Base-by-base conservation (phyloP, 2,797 vertebrate species). In the Coregonus ussuriensis region DNA sequence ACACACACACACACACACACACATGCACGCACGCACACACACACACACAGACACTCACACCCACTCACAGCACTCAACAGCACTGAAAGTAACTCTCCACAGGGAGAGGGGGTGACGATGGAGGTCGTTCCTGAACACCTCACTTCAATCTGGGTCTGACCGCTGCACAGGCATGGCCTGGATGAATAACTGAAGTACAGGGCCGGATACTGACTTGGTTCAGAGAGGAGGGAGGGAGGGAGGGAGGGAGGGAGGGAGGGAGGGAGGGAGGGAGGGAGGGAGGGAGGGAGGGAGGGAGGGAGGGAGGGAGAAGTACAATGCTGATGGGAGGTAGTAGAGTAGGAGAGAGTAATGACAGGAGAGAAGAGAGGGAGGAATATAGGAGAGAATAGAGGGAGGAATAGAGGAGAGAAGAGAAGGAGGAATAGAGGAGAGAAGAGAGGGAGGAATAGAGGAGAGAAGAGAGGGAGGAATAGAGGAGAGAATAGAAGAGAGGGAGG, bases 181-280 rank as follows among this genome's bases (percentile, higher is more conserved):
- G 63, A 72, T 83, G 7, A 84, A 85, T 85, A 77, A 87, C 80
- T 86, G 52, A 87, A 84, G 73, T n/a, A 29, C 66, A 71, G 35
- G 62, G 52, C 11, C 11, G 52, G 54, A 82, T 66, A 81, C 25
- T 1, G 71, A 77, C 51, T 51, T 54, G 51, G 11, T 54, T 74
- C 41, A 6, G 71, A 74, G 54, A 68, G 65, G 54, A 52, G 37
- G 54, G 53, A 52, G 35, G 62, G 18, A 71, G 21, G 35, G 13
- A 51, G 11, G 18, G 9, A 2, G 7, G 37, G 41, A 41, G 25
- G 25, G 25, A 25, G 25, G 25, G 25, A 25, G 25, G 25, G 25
- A 25, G 25, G 25, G 25, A 25, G 25, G 25, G 25, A 25, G 25
- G 25, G 25, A 1, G 1, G 25, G 25, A 1, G 1, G 25, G 25